Evolutionary conservation across 2,113 vertebrate genomes (phyloP), one percentile per base, ranked within the genome.

Genomic region (Ctenodactylus gundi): DNA sequence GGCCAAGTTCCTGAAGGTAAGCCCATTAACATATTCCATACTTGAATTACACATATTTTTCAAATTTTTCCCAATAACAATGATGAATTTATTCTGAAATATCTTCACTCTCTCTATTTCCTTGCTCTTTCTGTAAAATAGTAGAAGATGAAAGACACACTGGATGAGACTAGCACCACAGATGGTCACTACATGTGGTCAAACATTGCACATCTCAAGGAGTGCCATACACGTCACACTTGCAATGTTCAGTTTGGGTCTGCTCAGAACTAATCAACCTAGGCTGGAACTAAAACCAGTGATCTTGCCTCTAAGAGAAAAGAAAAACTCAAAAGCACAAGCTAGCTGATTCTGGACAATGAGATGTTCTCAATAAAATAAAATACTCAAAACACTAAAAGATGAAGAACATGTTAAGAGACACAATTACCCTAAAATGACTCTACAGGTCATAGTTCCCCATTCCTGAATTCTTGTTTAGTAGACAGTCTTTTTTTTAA

Each of bases 301-400:
- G 36, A 87, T 62, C 9, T 57, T 96, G 86, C 81, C 51, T 92
- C 18, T 83, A 41, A 46, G 34, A 29, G 11, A 9, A 18, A 86
- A 94, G 92, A 86, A 76, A 17, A 51, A 90, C 70, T 97, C 27
- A 95, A 94, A 94, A 85, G 76, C 67, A 65, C 64, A 76, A 94
- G 39, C 15, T 51, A 87, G 85, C 72, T 62, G 88, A 58, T 85
- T 25, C 36, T 88, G 55, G 9, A 65, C 57, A 81, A 81, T 73
- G 34, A 78, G 23, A 60, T 77, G 72, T 75, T 7, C 84, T 78
- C 13, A 84, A 89, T 91, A 89, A 95, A 87, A 76, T 94, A 95
- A 62, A 78, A 85, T 62, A 31, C 21, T 88, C 36, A 93, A 92
- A 94, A 91, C 6, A 73, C 49, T 75, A 83, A 85, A 88, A 90